Base-by-base conservation (phyloP, 2,888 invertebrate species). In the Microctonus brassicae region DNA sequence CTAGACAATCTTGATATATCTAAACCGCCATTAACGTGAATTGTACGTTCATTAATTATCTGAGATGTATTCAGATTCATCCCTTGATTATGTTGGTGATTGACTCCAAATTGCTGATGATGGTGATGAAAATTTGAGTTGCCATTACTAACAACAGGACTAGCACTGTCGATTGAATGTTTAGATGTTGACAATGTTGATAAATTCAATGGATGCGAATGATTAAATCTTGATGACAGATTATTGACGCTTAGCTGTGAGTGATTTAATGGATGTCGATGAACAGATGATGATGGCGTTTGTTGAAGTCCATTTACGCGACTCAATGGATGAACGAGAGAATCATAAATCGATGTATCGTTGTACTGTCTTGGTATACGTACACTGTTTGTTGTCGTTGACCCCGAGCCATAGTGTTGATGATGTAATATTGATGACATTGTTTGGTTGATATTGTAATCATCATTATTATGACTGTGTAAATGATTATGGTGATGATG, bases 1-100 rank as follows among this genome's bases (percentile, higher is more conserved):
- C 84, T 80, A 29, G 83, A 84, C 34, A 84, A 73, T 73, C 93
- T 90, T 36, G 91, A 89, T 36, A 92, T 92, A 80, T 90, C 91
- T 73, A 90, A 85, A 24, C 90, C 91, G 6, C 91, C 91, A 77
- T 91, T 91, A 52, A 88, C 85, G 66, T 85, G 85, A 1, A 81
- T 75, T 24, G 75, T 24, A 83, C 84, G 61, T 78, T 81, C 33
- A 79, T 70, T 70, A 78, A 77, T 60, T 80, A 64, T 42, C 78
- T 75, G 88, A 78, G 47, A 17, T 47, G 47, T 20, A 39, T 39
- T 13, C 17, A 17, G 47, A 47, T 47, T 47, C 20, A 47, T 17
- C 1, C 73, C 77, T 75, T 60, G 61, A 62, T 70, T 75, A 71
- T 65, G 24, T 73, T 72, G 75, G 69, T 78, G 75, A 69, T 78